phyloP scores from a whole-genome alignment of 2,888 invertebrate genomes.

The Melangyna quadrimaculata region DNA sequence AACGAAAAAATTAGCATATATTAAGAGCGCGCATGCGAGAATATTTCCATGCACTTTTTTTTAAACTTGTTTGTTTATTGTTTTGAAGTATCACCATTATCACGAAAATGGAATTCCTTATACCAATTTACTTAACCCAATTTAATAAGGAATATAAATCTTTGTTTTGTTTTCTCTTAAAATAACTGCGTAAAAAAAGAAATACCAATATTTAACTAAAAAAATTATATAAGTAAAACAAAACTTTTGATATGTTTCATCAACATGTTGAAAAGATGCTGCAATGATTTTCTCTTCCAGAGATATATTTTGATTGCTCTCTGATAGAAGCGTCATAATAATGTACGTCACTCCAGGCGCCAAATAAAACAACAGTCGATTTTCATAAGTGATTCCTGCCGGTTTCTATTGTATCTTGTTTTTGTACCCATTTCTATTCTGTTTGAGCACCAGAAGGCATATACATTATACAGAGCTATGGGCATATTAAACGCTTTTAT shows the following conservation, averaged over 20 bases:
- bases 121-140: neutral
- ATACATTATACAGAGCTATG: neutral
- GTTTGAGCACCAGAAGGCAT: slow-evolving; percentile 1
- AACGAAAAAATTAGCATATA: slow-evolving; percentile 44
- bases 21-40: slow-evolving; percentile 61
- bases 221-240: neutral
- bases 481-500: slow-evolving; percentile 6
- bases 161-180: neutral
- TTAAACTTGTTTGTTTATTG: neutral
- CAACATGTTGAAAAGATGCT: slow-evolving; percentile 55
- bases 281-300: slow-evolving; percentile 3
- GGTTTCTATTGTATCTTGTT: slow-evolving; percentile 15
- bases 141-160: neutral
- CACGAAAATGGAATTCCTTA: neutral
- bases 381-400: slow-evolving; percentile 40
- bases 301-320: slow-evolving; percentile 21
- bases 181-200: neutral
- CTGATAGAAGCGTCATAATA: neutral
- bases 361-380: slow-evolving; percentile 39
- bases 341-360: slow-evolving; percentile 15
- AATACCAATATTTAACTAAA: neutral
- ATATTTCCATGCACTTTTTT: neutral
- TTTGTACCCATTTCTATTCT: neutral
- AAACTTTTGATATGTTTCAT: neutral
- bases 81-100: neutral